Evolutionary conservation across 2,113 vertebrate genomes (phyloP).

Genomic region (Oreotrochilus melanogaster): DNA sequence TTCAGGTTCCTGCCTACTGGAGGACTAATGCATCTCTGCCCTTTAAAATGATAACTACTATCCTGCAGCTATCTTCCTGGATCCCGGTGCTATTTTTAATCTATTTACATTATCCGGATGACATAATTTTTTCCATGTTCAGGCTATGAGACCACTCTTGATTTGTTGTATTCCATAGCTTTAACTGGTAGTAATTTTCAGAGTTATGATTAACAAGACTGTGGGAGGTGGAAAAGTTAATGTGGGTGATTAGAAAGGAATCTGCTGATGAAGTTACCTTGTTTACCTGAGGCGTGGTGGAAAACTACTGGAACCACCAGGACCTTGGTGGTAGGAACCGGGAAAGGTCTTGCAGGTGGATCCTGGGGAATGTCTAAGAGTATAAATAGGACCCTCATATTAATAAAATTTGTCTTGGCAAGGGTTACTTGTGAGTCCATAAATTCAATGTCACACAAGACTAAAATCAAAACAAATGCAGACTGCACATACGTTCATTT

Average conservation of each 20-base stretch:
- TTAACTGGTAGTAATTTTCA: background rate
- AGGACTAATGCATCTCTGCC: background rate
- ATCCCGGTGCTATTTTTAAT: background rate
- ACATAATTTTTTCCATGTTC: conserved; percentile 34
- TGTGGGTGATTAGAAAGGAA: too few relatives aligned
- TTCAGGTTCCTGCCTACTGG: background rate
- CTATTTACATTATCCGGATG: conserved; percentile 14
- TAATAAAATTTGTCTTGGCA: too few relatives aligned
- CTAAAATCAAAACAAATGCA: background rate
- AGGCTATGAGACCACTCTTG: background rate
- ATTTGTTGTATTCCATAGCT: background rate
- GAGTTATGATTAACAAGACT: background rate
- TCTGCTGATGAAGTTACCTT: too few relatives aligned
- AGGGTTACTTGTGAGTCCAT: too few relatives aligned
- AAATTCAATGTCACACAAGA: background rate
- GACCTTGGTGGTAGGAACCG: too few relatives aligned
- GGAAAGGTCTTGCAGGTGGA: too few relatives aligned
- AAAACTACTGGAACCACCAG: too few relatives aligned
- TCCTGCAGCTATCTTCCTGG: background rate
- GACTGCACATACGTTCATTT: background rate
- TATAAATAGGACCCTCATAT: too few relatives aligned
- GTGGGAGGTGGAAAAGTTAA: too few relatives aligned
- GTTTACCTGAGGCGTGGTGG: too few relatives aligned
- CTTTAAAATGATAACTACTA: background rate
- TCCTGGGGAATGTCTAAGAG: too few relatives aligned